A percentile compares a stretch with the other conserved stretches of the same genome.
Conservation (phyloP, 2,888 invertebrate species). For the Bunonema sp. region DNA sequence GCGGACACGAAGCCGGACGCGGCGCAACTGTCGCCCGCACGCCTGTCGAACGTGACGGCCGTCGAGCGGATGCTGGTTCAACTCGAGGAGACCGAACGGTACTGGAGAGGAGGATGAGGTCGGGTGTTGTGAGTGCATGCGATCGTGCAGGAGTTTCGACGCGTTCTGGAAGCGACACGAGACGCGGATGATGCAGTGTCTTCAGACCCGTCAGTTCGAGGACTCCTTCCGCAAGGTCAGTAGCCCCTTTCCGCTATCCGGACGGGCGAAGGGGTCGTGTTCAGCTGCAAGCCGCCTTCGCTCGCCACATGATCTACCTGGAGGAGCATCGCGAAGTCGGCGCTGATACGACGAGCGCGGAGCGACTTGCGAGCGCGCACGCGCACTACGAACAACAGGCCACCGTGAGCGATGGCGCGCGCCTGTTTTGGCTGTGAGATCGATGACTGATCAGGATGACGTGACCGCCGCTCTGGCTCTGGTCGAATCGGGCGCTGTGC, state of each 20-base stretch:
- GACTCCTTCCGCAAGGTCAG: conserved; percentile 69
- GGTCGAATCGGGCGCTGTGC: conserved; percentile 60
- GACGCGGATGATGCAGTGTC: conserved; percentile 69
- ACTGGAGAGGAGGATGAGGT: no score
- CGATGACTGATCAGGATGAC: conserved; percentile 54
- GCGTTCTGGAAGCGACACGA: conserved; percentile 85
- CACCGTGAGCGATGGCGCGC: conserved; percentile 34
- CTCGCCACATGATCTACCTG: conserved; percentile 46
- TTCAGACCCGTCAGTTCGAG: conserved; percentile 78
- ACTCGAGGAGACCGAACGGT: conserved; percentile 57
- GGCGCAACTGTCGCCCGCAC: conserved; percentile 43
- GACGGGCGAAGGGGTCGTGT: no score
- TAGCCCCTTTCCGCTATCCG: conserved; percentile 1
- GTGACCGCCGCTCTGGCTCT: conserved; percentile 67
- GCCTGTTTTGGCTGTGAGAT: not conserved
- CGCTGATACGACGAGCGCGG: conserved; percentile 11
- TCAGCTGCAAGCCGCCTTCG: conserved; percentile 47
- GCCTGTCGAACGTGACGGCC: conserved; percentile 64
- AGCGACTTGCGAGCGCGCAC: conserved; percentile 45
- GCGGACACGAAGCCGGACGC: conserved; percentile 35
- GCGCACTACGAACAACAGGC: conserved; percentile 45
- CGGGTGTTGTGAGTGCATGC: conserved; percentile 72
- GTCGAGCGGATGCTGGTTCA: conserved; percentile 63
- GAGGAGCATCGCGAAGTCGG: conserved; percentile 47
- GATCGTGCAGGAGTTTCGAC: no score